A percentile compares a stretch with the other conserved stretches of the same genome.
phyloP scores from a whole-genome alignment of 37 sponge, comb jelly and placozoan species.

The Amphimedon queenslandica region DNA sequence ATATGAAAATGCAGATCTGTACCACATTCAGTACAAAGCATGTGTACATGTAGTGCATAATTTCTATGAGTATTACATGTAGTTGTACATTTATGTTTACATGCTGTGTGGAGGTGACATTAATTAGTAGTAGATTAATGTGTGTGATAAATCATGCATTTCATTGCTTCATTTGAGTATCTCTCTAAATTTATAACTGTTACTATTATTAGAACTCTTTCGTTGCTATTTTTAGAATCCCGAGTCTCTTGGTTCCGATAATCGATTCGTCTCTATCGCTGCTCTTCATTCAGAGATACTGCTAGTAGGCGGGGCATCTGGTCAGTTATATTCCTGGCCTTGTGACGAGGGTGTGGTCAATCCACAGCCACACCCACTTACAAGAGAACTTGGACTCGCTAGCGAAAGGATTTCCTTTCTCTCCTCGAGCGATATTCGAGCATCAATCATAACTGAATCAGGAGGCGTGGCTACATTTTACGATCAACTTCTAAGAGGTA shows the following conservation, averaged over 20 bases:
- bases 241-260: constrained; percentile 4
- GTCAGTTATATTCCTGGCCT: constrained; percentile 66
- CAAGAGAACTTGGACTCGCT: constrained; percentile 30
- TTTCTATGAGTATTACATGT: too few species aligned
- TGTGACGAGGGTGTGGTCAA: constrained; percentile 17
- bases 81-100: too few species aligned
- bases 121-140: too few species aligned
- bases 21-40: too few species aligned
- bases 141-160: too few species aligned
- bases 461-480: constrained; percentile 79
- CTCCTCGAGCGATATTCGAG: constrained; percentile 53
- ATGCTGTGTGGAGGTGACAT: too few species aligned
- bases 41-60: neutral
- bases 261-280: constrained; percentile 47
- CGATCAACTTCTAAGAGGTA: constrained; percentile 72
- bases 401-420: constrained; percentile 46
- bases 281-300: constrained; percentile 76
- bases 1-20: too few species aligned
- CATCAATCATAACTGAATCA: constrained; percentile 53
- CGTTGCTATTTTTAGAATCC: constrained; percentile 22
- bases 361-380: constrained; percentile 55
- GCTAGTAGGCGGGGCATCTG: constrained; percentile 28
- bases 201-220: neutral
- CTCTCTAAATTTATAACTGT: too few species aligned
- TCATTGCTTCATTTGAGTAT: too few species aligned